Evolutionary conservation across 2,113 vertebrate genomes (phyloP).

Genomic region (Chaetura pelagica): DNA sequence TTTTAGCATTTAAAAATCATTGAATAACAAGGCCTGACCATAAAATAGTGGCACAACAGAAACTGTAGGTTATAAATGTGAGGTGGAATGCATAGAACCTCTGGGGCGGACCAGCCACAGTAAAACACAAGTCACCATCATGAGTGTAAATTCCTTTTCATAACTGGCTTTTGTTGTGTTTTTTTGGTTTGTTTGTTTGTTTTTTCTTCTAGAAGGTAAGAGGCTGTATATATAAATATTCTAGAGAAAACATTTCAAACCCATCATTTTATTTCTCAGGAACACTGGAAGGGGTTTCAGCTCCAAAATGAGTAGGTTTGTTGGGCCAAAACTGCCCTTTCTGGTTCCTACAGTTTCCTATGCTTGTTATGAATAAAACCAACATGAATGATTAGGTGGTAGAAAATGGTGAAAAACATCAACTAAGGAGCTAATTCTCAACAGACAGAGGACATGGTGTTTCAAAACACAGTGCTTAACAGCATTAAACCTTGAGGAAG

Average conservation of each 20-base stretch:
- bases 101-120: background rate
- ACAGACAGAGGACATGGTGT: background rate
- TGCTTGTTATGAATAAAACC: background rate
- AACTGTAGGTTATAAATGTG: background rate
- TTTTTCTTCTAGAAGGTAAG: slow-evolving; percentile 5
- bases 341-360: slow-evolving; percentile 1
- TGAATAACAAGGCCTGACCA: slow-evolving; percentile 28
- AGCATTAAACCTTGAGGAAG: background rate
- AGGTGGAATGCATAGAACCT: slow-evolving; percentile 44
- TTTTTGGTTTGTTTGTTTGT: too few relatives aligned
- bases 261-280: background rate
- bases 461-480: background rate
- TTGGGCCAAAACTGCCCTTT: background rate
- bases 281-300: background rate
- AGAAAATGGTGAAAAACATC: background rate
- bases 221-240: background rate
- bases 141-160: slow-evolving; percentile 23
- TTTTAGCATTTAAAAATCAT: slow-evolving; percentile 29
- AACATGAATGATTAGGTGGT: background rate
- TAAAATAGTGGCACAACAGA: slow-evolving; percentile 28
- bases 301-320: background rate
- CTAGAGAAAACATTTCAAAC: background rate
- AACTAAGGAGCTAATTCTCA: background rate
- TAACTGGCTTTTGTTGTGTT: background rate
- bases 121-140: background rate